A percentile compares a stretch with the other conserved stretches of the same genome.
These are phyloP conservation scores for Dicyrtoma fusca DNA, from an alignment of 2,888 invertebrate genomes.

Conservation along the genomic window DNA sequence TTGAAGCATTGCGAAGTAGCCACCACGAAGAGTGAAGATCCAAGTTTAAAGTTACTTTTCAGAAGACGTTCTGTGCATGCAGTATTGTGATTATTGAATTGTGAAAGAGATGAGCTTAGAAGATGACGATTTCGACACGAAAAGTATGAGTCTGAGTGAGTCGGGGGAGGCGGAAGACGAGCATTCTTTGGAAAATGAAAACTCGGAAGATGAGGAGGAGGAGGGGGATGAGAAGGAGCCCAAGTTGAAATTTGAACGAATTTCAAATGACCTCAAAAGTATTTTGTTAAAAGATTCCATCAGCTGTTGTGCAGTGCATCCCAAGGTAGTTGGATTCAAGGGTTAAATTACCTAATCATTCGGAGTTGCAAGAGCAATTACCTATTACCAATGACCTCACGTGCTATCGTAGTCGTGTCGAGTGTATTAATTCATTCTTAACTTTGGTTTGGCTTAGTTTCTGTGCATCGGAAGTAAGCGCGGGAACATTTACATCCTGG, in stretches of 20 bases:
- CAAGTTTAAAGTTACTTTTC: too few species aligned
- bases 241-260: slow-evolving; percentile 85
- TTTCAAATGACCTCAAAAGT: slow-evolving; percentile 82
- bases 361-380: background rate
- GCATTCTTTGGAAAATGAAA: slow-evolving; percentile 39
- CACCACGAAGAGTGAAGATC: too few species aligned
- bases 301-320: slow-evolving; percentile 90
- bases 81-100: too few species aligned
- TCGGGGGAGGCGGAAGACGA: slow-evolving; percentile 44
- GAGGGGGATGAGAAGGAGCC: slow-evolving; percentile 73
- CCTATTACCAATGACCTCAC: too few species aligned
- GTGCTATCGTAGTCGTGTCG: too few species aligned
- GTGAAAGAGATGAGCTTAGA: slow-evolving; percentile 28
- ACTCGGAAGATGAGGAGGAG: slow-evolving; percentile 56
- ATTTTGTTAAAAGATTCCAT: slow-evolving; percentile 85
- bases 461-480: slow-evolving; percentile 89
- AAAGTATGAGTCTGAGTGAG: slow-evolving; percentile 46
- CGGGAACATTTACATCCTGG: slow-evolving; percentile 86
- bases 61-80: too few species aligned
- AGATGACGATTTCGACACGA: slow-evolving; percentile 44
- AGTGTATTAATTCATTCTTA: too few species aligned
- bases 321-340: slow-evolving; percentile 68
- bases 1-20: too few species aligned
- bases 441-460: slow-evolving; percentile 70
- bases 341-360: too few species aligned